Conservation (phyloP, 2,113 vertebrate genomes). For the Amphilophus citrinellus region DNA sequence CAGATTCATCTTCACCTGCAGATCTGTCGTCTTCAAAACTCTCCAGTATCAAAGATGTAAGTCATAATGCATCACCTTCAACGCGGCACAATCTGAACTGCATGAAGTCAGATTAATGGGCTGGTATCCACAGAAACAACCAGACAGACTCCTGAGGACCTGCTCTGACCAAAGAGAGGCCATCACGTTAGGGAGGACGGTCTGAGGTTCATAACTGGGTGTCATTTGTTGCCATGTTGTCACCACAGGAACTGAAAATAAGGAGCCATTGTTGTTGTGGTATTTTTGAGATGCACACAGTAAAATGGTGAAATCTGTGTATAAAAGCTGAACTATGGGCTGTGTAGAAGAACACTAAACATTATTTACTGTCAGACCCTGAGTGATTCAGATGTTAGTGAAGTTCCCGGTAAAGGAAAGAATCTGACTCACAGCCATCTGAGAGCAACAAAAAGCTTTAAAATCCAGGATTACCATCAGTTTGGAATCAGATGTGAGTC, state of each 20-base stretch:
- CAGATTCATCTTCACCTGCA: background rate
- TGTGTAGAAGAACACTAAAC: background rate
- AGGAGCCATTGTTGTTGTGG: background rate
- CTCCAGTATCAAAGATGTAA: accelerated
- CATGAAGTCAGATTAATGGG: background rate
- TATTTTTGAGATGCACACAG: background rate
- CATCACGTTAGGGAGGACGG: background rate
- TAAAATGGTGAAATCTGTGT: background rate
- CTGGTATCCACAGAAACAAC: background rate
- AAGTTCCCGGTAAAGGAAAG: background rate
- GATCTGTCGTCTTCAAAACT: background rate
- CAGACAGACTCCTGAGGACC: background rate
- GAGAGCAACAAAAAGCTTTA: background rate
- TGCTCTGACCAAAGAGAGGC: background rate
- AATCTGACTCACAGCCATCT: background rate
- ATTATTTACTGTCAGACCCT: background rate
- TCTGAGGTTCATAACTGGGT: no score
- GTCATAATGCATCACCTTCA: background rate
- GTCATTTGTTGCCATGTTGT: no score
- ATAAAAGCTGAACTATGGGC: background rate
- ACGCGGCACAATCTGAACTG: background rate
- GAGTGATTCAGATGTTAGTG: background rate
- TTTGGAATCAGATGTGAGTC: no score
- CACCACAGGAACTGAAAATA: background rate
- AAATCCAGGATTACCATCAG: no score